phyloP scores from a whole-genome alignment of 2,113 vertebrate genomes.

The Cololabis saira region DNA sequence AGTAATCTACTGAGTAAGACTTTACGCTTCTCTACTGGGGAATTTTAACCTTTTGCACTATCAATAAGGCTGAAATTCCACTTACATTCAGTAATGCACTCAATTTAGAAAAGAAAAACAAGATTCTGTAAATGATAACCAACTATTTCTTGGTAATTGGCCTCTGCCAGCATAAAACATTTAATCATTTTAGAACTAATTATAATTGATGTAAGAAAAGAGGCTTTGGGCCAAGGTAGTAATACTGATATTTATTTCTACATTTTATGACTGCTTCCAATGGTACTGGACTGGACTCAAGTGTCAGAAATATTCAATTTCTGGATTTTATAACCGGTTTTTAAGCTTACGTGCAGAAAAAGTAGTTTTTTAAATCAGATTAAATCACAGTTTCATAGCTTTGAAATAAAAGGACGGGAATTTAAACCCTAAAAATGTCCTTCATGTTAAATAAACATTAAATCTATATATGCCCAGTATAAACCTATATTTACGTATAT shows the following conservation, averaged over 20 bases:
- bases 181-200: slow-evolving; percentile 7
- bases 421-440: too few species aligned
- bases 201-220: background rate
- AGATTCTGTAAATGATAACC: too few species aligned
- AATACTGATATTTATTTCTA: slow-evolving; percentile 2
- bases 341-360: too few species aligned
- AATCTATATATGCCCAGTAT: too few species aligned
- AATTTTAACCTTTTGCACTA: background rate
- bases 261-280: slow-evolving; percentile 7
- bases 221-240: slow-evolving; percentile 11
- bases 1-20: too few species aligned
- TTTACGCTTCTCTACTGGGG: background rate
- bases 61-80: background rate
- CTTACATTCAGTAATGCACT: background rate
- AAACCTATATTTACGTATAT: too few species aligned
- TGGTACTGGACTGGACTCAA: background rate
- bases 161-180: background rate
- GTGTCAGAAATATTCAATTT: background rate
- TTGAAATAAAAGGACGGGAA: too few species aligned
- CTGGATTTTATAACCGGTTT: too few species aligned
- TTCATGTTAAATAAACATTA: too few species aligned
- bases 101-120: background rate
- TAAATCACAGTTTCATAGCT: too few species aligned
- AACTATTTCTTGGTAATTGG: background rate
- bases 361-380: too few species aligned